Evolutionary conservation across 30 jellyfish, hydroid and myxozoan genomes (phyloP), one percentile per base, ranked within the genome.

Genomic region (Catostylus mosaicus): DNA sequence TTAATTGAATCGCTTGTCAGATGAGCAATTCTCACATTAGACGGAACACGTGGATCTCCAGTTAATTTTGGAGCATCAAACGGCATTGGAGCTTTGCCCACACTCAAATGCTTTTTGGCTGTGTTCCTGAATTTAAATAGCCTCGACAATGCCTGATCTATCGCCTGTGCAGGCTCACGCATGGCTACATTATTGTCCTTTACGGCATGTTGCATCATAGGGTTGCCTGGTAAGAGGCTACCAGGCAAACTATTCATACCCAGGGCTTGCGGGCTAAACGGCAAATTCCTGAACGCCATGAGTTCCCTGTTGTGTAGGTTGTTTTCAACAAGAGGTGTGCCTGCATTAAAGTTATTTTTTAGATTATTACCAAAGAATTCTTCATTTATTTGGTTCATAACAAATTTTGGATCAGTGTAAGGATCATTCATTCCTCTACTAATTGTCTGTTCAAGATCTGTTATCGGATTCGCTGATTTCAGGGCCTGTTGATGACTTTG

Each of bases 401-500:
- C 85, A 77, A 88, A 94, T 38, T 66, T 74, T 9, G 97, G 99
- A 73, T 89, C 97, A 9, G 97, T 66, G 78, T 74, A 89, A 2
- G 99, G 99, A 75, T 94, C 99, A 61, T 52, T 94, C 80, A 88
- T 89, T n/a, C 99, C 99, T 30, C 91, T 91, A 40, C 96, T 93
- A 0, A 94, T 89, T 22, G 96, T 94, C 40, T 94, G 98, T 74
- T 94, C 99, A 40, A 94, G 73, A 60, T 94, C 99, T 23, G 90
- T 90, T 32, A 94, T 83, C 34, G 99, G 99, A 78, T 94, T 89
- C 24, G 99, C 99, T 1, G 89, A 78, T 70, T 89, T 89, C 73
- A 94, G 54, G 23, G 99, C 99, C 37, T 83, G 97, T 57, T 94
- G 95, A 72, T 94, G 99, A 67, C 96, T 96, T 59, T 94, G 99